Evolutionary conservation across 2,797 vertebrate genomes (phyloP).

Genomic region (Typhlichthys eigenmanni): DNA sequence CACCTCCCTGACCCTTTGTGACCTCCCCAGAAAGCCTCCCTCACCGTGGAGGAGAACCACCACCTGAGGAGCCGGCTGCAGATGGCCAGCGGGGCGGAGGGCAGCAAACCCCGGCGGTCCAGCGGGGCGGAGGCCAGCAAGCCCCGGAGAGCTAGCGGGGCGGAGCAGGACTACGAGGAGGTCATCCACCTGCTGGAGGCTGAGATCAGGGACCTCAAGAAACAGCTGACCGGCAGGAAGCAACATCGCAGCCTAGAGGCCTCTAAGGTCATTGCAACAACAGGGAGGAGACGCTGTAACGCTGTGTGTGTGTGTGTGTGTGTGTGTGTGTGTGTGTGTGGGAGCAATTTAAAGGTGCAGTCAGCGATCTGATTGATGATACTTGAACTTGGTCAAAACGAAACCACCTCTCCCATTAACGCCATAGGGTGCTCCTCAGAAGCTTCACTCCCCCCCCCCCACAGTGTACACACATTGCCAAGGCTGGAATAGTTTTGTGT

Average conservation of each 20-base stretch:
- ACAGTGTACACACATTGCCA: no score
- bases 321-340: no score
- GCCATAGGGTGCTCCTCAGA: no score
- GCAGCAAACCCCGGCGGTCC: conserved; percentile 10
- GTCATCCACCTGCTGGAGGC: conserved; percentile 89
- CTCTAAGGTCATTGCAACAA: conserved; percentile 48
- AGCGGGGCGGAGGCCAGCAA: conserved; percentile 34
- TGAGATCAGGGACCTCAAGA: conserved; percentile 89
- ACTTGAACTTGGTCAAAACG: no score
- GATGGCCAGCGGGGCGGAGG: conserved; percentile 34
- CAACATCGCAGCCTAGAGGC: conserved; percentile 63
- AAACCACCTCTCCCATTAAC: no score
- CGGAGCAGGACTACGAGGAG: conserved; percentile 90
- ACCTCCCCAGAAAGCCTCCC: conserved; percentile 73
- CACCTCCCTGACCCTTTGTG: not conserved
- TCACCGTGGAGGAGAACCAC: conserved; percentile 83
- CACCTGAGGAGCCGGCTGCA: conserved; percentile 82
- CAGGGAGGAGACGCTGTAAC: no score
- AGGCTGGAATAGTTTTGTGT: no score
- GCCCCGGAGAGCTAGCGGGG: conserved; percentile 62
- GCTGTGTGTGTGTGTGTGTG: no score
- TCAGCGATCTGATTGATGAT: no score
- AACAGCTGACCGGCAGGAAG: conserved; percentile 77
- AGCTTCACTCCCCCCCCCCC: no score
- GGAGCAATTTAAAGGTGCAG: no score